Evolutionary conservation across 2,113 vertebrate species (phyloP).

Genomic region (Garra rufa): DNA sequence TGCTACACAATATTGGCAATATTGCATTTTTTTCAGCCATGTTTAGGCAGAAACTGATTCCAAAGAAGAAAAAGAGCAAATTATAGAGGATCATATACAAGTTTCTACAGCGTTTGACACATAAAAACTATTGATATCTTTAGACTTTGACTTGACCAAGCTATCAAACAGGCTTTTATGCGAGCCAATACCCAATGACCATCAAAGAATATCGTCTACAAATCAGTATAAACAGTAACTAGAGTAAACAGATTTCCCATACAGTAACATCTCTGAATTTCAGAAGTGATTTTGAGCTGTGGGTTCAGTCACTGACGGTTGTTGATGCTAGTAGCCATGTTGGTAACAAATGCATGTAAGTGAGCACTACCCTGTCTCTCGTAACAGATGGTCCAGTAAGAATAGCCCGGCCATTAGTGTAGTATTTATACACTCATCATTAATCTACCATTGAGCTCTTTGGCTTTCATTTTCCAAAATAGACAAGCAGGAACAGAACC

Average conservation of each 20-base stretch:
- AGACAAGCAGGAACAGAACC: slow-evolving; percentile 33
- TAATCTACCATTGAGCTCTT: slow-evolving; percentile 42
- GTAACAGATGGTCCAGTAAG: slow-evolving; percentile 48
- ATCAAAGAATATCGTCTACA: neutral
- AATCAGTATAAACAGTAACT: neutral
- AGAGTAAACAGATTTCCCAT: neutral
- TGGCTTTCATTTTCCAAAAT: slow-evolving; percentile 42
- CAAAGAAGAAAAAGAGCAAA: no score
- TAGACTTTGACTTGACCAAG: neutral
- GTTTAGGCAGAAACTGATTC: no score
- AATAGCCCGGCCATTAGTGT: slow-evolving; percentile 52
- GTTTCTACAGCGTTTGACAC: neutral
- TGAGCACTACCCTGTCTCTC: slow-evolving; percentile 29
- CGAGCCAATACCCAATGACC: neutral
- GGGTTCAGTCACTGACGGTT: neutral
- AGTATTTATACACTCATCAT: slow-evolving; percentile 56
- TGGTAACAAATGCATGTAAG: slow-evolving; percentile 30
- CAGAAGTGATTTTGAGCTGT: neutral
- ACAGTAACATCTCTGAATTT: neutral
- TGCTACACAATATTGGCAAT: no score
- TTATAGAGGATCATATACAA: no score
- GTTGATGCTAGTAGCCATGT: slow-evolving; percentile 18
- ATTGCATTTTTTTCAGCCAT: no score
- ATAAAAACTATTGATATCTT: neutral
- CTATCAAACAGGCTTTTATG: neutral